Evolutionary conservation across 2,888 invertebrate species (phyloP).

Genomic region (Cetonia aurata): DNA sequence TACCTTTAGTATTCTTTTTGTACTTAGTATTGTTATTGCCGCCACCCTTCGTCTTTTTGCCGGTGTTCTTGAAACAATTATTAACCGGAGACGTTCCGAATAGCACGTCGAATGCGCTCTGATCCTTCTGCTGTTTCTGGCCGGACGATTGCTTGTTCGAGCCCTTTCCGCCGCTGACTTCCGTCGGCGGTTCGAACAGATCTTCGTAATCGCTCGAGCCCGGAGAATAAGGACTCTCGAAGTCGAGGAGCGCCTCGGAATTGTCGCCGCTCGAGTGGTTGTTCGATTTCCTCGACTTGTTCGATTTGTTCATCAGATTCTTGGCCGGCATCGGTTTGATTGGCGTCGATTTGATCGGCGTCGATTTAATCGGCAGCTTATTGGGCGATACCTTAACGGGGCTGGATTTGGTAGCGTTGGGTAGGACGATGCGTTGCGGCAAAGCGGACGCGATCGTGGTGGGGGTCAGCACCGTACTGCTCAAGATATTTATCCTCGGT

Average conservation of each 20-base stretch:
- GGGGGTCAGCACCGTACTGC: slow-evolving; percentile 59
- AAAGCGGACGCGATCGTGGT: slow-evolving; percentile 58
- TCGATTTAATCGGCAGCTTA: slow-evolving; percentile 66
- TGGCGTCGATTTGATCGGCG: slow-evolving; percentile 64
- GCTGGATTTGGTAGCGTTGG: slow-evolving; percentile 68
- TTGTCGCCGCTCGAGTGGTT: slow-evolving; percentile 55
- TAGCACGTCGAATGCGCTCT: slow-evolving; percentile 74
- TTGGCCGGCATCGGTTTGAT: slow-evolving; percentile 70
- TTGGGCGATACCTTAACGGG: slow-evolving; percentile 66
- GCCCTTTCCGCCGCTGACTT: slow-evolving; percentile 55
- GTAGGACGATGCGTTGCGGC: slow-evolving; percentile 68
- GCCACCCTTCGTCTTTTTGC: slow-evolving; percentile 61
- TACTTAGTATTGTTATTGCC: slow-evolving; percentile 60
- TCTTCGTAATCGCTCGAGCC: slow-evolving; percentile 91
- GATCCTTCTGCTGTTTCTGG: slow-evolving; percentile 53
- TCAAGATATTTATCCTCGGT: slow-evolving; percentile 63
- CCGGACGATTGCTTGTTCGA: slow-evolving; percentile 36
- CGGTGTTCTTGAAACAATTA: slow-evolving; percentile 54
- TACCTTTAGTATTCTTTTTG: slow-evolving; percentile 62
- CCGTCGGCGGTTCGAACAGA: slow-evolving; percentile 83
- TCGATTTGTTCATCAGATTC: slow-evolving; percentile 53
- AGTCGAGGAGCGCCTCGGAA: slow-evolving; percentile 74
- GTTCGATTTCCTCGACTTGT: slow-evolving; percentile 55
- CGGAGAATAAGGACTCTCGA: slow-evolving; percentile 89
- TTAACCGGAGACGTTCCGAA: slow-evolving; percentile 71